Evolutionary conservation across 2,888 invertebrate genomes (phyloP), one percentile per base, ranked within the genome.

Genomic region (Melieria picta): DNA sequence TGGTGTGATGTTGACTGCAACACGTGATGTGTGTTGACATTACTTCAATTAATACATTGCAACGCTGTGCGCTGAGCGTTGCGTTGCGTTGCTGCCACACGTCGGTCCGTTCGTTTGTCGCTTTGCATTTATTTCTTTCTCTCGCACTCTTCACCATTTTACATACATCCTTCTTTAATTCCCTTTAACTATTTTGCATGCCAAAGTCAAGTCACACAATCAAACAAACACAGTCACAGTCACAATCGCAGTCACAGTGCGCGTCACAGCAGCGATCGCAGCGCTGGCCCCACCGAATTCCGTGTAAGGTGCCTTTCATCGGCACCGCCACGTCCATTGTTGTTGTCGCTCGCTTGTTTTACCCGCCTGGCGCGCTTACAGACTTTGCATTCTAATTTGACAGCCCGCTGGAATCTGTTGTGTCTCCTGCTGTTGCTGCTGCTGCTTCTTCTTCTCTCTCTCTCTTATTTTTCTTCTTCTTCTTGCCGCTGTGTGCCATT

Each of bases 361-460:
- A 43, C 43, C 11, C 46, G 5, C 57, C 46, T 66, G 57, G 45
- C 76, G 76, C 80, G 74, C 76, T 76, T 80, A 83, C 82, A 83
- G 80, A 79, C 82, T 80, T 82, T 83, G 82, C 83, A 82, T 82
- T 83, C 84, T 82, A 82, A 82, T 82, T 83, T 83, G 82, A 83
- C 82, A 79, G 82, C 81, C 72, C 70, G 74, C 65, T 65, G 64
- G 46, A 10, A 43, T 64, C 50, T 42, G 57, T 66, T 48, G 6
- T 43, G 16, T 48, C 11, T 6, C 10, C 7, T 11, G 30, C 48
- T 66, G 10, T 16, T 4, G 2, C 7, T 13, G 1, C 7, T 47
- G 48, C 7, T 62, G n/a, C 6, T n/a, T 46, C n/a, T 5, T n/a
- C 7, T 50, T 43, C 13, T 67, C 45, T 42, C 45, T 42, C 45